Percentiles rank a stretch among this genome's conserved stretches.
Evolutionary conservation across 37 sponge, comb jelly and placozoan genomes (phyloP).

Genomic region (Aphrocallistes beatrix): DNA sequence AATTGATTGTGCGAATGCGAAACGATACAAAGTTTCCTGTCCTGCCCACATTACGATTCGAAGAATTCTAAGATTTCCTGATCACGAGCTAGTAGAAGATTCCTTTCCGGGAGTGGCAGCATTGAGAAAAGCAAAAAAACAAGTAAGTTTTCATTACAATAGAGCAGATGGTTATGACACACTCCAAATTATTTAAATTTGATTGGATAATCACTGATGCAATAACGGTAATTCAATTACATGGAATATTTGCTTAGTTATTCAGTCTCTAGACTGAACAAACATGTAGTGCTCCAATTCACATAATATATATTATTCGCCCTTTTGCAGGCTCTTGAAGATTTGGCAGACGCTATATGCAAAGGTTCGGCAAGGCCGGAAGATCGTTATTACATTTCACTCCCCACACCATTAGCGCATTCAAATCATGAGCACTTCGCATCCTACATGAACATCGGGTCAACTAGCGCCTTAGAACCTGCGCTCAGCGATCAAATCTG

Average conservation of each 20-base stretch:
- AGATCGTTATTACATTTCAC: constrained; percentile 52
- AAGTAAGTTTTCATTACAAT: neutral
- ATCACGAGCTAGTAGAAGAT: constrained; percentile 8
- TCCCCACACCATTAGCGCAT: constrained; percentile 65
- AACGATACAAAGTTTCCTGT: constrained; percentile 4
- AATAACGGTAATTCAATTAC: too few species aligned
- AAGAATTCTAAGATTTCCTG: constrained; percentile 36
- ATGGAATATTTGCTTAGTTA: too few species aligned
- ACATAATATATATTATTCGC: neutral
- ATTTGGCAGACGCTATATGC: constrained; percentile 33
- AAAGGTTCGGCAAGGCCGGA: constrained; percentile 39
- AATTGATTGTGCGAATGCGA: neutral
- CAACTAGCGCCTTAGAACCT: neutral
- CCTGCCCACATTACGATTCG: constrained; percentile 25
- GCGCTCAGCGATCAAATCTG: neutral
- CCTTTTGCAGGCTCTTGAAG: constrained; percentile 31
- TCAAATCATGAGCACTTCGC: constrained; percentile 28
- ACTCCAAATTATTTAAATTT: too few species aligned
- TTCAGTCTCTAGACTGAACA: too few species aligned
- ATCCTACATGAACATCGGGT: neutral
- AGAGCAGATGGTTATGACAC: too few species aligned
- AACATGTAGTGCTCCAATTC: too few species aligned
- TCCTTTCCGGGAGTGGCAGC: constrained; percentile 6
- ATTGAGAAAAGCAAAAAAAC: neutral
- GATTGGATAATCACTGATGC: too few species aligned